A percentile compares a stretch with the other conserved stretches of the same genome.
These are phyloP conservation scores for Aspidiotus rigidus DNA, from an alignment of 2,888 invertebrate genomes.

Conservation along the genomic window DNA sequence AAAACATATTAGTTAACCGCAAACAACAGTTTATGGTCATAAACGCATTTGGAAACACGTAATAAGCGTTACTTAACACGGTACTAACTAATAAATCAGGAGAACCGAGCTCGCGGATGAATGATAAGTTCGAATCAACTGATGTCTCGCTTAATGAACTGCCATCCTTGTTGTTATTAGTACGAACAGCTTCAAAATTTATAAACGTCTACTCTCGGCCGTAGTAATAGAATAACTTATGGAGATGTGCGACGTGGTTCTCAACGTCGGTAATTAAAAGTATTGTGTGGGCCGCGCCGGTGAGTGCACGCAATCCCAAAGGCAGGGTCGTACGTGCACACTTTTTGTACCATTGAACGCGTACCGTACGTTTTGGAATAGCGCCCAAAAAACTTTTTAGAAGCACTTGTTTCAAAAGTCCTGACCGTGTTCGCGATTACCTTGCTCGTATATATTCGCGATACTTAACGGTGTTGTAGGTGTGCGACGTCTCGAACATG, in stretches of 20 bases:
- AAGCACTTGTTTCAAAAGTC: too few relatives aligned
- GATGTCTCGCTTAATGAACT: constrained; percentile 29
- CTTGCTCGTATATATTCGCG: too few relatives aligned
- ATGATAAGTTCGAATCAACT: constrained; percentile 25
- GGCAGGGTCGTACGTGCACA: too few relatives aligned
- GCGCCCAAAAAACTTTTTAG: too few relatives aligned
- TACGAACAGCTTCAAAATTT: constrained; percentile 2
- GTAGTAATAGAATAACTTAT: neutral
- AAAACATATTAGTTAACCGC: constrained; percentile 20
- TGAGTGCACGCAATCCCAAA: too few relatives aligned
- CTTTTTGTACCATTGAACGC: too few relatives aligned
- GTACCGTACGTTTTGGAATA: too few relatives aligned
- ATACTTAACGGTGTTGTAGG: too few relatives aligned
- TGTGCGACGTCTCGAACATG: too few relatives aligned
- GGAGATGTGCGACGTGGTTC: neutral
- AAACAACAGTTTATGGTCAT: constrained; percentile 30
- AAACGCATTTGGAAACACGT: constrained; percentile 24
- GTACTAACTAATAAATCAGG: constrained; percentile 11
- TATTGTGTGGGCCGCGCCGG: too few relatives aligned
- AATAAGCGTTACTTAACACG: constrained; percentile 28
- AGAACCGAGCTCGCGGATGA: constrained; percentile 14
- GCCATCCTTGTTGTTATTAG: constrained; percentile 23
- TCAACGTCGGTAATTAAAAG: neutral
- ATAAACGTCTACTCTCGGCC: neutral
- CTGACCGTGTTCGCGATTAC: too few relatives aligned